A percentile compares a stretch with the other conserved stretches of the same genome.
Conservation (phyloP, 92 coral and sea anemone species). For the Epizoanthus scotinus region DNA sequence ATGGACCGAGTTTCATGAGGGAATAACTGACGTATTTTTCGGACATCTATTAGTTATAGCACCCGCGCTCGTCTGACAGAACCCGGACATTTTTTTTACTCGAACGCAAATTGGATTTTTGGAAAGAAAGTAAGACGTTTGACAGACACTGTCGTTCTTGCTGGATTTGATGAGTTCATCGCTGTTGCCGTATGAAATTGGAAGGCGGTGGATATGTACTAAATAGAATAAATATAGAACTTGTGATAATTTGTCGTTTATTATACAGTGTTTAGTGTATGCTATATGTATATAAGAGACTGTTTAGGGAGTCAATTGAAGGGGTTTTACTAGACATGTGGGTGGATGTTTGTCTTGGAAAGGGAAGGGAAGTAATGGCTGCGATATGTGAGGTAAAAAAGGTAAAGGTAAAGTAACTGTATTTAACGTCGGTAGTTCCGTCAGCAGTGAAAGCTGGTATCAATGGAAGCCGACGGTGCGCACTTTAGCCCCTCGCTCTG, state of each 20-base stretch:
- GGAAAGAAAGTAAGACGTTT: neutral
- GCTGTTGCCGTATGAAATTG: neutral
- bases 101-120: neutral
- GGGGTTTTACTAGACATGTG: too few relatives aligned
- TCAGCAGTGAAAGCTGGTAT: too few relatives aligned
- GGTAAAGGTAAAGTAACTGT: too few relatives aligned
- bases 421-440: too few relatives aligned
- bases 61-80: neutral
- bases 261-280: neutral
- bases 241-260: neutral
- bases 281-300: too few relatives aligned
- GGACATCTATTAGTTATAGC: neutral
- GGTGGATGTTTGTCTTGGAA: too few relatives aligned
- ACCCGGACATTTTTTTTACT: too few relatives aligned
- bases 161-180: neutral
- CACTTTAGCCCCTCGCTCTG: too few relatives aligned
- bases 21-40: neutral
- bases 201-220: slow-evolving; percentile 5
- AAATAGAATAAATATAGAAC: slow-evolving; percentile 4
- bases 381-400: too few relatives aligned
- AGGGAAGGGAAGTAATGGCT: too few relatives aligned
- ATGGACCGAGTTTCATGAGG: neutral
- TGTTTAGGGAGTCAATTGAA: too few relatives aligned
- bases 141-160: neutral
- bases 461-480: too few relatives aligned